Evolutionary conservation across 2,113 vertebrate genomes (phyloP), one percentile per base, ranked within the genome.

Genomic region (Accipiter virgatus): DNA sequence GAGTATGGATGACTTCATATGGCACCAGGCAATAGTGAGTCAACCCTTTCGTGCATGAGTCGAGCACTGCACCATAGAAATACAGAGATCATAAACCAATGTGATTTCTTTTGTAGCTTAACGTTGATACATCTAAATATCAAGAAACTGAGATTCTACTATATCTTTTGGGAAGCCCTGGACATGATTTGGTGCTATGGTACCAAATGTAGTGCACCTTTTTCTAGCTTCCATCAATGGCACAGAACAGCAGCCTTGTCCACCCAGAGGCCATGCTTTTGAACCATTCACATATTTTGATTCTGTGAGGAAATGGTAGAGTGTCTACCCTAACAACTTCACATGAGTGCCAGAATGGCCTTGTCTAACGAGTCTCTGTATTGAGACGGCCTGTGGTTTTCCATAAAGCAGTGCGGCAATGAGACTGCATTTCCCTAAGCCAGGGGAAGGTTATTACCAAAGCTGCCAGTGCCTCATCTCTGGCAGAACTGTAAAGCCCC

Each of bases 261-360:
- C 12, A 38, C 38, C 9, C n/a, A 32, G 38, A 47, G 21, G 15
- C 14, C 26, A 8, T 42, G 25, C 34, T 34, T 86, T 67, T 59
- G 43, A 74, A 52, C 27, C 43, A 20, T 34, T 79, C 26, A 11
- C 1, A 0, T 63, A 7, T 36, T 74, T 74, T 61, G 47, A 22
- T 84, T 65, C 36, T 45, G 27, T 32, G n/a, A 75, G 25, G 55
- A 80, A 42, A 55, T 2, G 3, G 50, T 38, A 48, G 47, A 4
- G 26, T 71, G n/a, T 2, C 50, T 66, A 22, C 32, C 12, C 62
- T 32, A n/a, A 48, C 11, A 53, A 7, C 45, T 88, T 80, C 27
- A 27, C 20, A 19, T 2, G 3, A 0, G 1, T 45, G 36, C 40
- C 62, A 50, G 23, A n/a, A 55, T 13, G 11, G 36, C 50, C 32